Conservation (phyloP, 2,113 vertebrate species). For the Bos taurus region DNA sequence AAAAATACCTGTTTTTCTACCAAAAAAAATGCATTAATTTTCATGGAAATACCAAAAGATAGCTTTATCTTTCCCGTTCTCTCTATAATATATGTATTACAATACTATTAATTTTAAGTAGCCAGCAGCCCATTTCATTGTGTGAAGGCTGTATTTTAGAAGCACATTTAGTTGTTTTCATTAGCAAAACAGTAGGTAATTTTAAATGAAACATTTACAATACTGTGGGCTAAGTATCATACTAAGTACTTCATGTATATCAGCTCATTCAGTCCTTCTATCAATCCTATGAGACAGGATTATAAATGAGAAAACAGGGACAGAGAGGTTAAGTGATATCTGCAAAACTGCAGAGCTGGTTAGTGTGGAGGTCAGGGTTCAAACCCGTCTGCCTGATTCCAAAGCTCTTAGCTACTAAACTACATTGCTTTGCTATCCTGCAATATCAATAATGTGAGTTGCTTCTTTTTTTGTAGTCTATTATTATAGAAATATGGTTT, state of each 20-base stretch:
- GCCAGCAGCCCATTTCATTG: slow-evolving; percentile 20
- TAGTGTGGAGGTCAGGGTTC: not conserved
- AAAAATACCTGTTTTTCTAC: not conserved
- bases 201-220: not conserved
- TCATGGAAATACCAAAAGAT: not conserved
- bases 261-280: not conserved
- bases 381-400: not conserved
- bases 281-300: not conserved
- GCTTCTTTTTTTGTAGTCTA: not conserved
- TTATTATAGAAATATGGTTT: not conserved
- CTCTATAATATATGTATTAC: not conserved
- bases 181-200: not conserved
- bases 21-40: not conserved
- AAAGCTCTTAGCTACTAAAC: not conserved
- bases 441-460: not conserved
- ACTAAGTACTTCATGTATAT: not conserved
- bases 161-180: not conserved
- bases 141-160: not conserved
- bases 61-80: not conserved
- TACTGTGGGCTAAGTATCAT: not conserved
- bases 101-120: not conserved
- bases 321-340: not conserved
- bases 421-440: not conserved
- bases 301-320: not conserved
- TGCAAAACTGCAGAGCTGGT: not conserved